Base-by-base conservation (phyloP, 1,140 invertebrate species). In the Pseudomyrmex flavicornis region DNA sequence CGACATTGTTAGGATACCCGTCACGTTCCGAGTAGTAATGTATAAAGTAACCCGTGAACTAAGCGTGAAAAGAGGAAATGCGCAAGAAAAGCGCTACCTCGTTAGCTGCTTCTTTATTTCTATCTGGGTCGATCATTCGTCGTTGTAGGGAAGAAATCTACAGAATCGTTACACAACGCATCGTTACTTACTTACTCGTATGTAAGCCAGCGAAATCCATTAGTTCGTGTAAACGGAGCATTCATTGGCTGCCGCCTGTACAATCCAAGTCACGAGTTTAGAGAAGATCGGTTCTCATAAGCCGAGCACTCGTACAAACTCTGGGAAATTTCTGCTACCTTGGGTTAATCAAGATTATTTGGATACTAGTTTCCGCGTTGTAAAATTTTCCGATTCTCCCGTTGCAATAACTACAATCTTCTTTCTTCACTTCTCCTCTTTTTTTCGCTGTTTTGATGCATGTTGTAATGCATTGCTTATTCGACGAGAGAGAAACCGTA, bases 41-140 rank as follows among this genome's bases (percentile, higher is more conserved):
- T 82, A 84, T 88, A 88, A 88, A 83, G 76, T 79, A 85, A 85
- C 66, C 52, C 73, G 82, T 35, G 35, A 35, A 35, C 5, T 0
- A 35, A 61, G 70, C 73, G 68, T 68, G 74, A 84, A 44, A 46
- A 72, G 76, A 87, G 63, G 74, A 85, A 88, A 88, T 77, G 86
- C 56, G 82, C 56, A 69, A 68, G 85, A 75, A 87, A 84, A 87
- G 68, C 86, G 58, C 66, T 65, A 62, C 58, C 72, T 76, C 86
- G 83, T 88, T 88, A 88, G 86, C 59, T 56, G 86, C 50, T 73
- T 72, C 69, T 88, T 88, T 87, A 87, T 88, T 88, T 88, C 86
- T 86, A 88, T 88, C 82, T 87, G 61, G 85, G 82, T 88, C 85
- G 85, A 87, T 87, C 86, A 86, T 87, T 84, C 80, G 86, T 75